Conservation (phyloP, 2,113 vertebrate species). For the Callocephalon fimbriatum region DNA sequence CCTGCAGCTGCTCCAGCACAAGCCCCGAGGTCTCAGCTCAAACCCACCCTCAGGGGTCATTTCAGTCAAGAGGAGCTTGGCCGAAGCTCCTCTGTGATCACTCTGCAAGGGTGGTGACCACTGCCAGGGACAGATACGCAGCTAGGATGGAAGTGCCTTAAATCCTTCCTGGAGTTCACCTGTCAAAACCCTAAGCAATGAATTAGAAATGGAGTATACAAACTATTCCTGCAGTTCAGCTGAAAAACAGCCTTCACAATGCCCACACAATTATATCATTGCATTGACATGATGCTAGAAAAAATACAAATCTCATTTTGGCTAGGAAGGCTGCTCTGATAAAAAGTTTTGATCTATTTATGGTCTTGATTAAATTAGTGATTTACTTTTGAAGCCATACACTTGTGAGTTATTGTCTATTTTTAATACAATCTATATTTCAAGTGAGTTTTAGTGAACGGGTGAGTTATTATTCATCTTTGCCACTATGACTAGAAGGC, state of each 20-base stretch:
- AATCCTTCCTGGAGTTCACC: not conserved
- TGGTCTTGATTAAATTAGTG: not conserved
- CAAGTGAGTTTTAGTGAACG: not conserved
- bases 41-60: not conserved
- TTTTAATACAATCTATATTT: not conserved
- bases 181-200: not conserved
- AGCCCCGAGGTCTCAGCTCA: not conserved
- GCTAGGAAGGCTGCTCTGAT: not conserved
- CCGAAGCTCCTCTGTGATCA: not conserved
- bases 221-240: not conserved
- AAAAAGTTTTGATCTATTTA: not conserved
- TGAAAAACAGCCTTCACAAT: not conserved
- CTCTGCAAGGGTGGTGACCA: not conserved
- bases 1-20: not conserved
- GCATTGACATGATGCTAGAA: not conserved
- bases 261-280: conserved; percentile 24
- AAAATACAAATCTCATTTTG: not conserved
- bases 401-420: not conserved
- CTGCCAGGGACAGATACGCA: not conserved
- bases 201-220: not conserved
- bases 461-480: not conserved
- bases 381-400: not conserved
- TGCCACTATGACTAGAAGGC: not conserved
- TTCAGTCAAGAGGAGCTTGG: not conserved
- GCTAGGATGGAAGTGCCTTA: not conserved